Conservation (phyloP, 2,888 invertebrate genomes). For the Agapetus fuscipes region DNA sequence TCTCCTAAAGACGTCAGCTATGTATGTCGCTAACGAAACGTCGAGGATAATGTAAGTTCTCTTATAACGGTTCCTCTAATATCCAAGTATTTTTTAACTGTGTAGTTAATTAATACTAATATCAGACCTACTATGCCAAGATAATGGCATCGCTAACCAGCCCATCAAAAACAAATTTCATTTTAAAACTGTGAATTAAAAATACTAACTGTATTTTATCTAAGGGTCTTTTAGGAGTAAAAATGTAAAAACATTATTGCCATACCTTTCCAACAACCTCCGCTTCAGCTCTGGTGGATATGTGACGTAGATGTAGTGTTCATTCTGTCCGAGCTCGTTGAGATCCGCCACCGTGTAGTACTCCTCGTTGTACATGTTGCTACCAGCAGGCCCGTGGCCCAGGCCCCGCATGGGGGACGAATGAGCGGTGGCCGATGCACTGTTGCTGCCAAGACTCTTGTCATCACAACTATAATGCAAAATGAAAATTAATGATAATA, state of each 20-base stretch:
- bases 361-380: constrained; percentile 31
- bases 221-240: constrained; percentile 22
- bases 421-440: constrained; percentile 56
- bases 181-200: too few relatives aligned
- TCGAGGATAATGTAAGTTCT: too few relatives aligned
- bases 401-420: constrained; percentile 51
- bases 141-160: too few relatives aligned
- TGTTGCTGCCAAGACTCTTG: constrained; percentile 56
- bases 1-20: too few relatives aligned
- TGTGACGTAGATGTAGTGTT: constrained; percentile 79
- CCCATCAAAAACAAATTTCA: too few relatives aligned
- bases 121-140: too few relatives aligned
- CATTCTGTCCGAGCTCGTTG: constrained; percentile 52
- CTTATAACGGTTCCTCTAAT: too few relatives aligned
- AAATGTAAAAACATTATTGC: constrained; percentile 31
- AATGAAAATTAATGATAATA: neutral
- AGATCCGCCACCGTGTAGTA: constrained; percentile 37
- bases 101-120: too few relatives aligned
- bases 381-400: constrained; percentile 37
- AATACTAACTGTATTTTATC: too few relatives aligned
- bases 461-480: constrained; percentile 50
- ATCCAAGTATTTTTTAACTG: too few relatives aligned
- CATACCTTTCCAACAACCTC: constrained; percentile 70
- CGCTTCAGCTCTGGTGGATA: constrained; percentile 82
- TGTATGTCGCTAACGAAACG: too few relatives aligned